Evolutionary conservation across 2,113 vertebrate genomes (phyloP), one percentile per base, ranked within the genome.

Genomic region (Coptodon bakossiorum): DNA sequence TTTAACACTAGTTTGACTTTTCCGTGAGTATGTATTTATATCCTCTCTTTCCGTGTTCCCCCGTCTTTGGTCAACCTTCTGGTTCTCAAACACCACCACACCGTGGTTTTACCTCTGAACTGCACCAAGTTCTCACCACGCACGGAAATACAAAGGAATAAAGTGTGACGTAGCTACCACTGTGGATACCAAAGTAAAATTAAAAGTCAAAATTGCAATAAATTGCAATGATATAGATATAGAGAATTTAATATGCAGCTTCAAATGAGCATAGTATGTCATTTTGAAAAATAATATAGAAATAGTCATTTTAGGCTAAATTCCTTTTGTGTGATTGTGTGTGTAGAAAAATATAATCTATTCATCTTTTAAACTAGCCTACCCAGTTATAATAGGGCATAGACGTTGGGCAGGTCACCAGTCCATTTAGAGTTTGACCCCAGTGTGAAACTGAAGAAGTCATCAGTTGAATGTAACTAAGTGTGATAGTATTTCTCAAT

Each of bases 311-410:
- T 66, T 38, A 66, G 31, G 61, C 61, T 36, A 38, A 66, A 38
- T 66, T 3, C 6, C 17, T 66, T 36, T n/a, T 36, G 9, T 36
- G 59, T 7, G 9, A 27, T 12, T 14, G 27, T 66, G 61, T 66
- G 61, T 66, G 8, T 36, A 63, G 17, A 63, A 63, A 63, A 63
- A 63, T 19, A 66, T 36, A n/a, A 66, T 66, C 17, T 66, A 66
- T 66, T 66, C 6, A 66, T 36, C 61, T 66, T 66, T 36, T 66
- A 66, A 66, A 7, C 61, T 36, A 36, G 9, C 40, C 38, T 45
- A 27, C 2, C 38, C 22, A 73, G 66, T 27, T 43, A 24, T 45
- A 43, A 73, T 27, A 27, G 22, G 22, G 5, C 22, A 73, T 48
- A 73, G 22, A 29, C 0, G 0, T 0, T 76, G 68, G 14, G 1